Evolutionary conservation across 2,888 invertebrate species (phyloP), one percentile per base, ranked within the genome.

Genomic region (Amorpha juglandis): DNA sequence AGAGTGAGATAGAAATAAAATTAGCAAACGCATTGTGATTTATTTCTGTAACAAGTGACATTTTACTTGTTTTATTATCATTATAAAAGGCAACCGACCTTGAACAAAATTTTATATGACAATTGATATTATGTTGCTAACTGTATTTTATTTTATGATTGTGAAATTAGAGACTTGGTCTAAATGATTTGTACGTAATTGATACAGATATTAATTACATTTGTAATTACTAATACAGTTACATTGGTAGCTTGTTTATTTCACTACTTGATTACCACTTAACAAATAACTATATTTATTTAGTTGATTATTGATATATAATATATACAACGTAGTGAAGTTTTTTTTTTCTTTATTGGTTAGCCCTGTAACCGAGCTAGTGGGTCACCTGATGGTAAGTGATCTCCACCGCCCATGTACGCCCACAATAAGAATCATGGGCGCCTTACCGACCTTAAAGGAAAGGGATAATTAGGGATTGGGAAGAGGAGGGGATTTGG

Each of bases 101-200:
- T 58, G 19, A 19, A 12, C 42, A 19, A 35, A n/a, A 42, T 42
- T 11, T 55, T 42, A 16, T 42, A 42, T 42, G 58, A 58, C 19
- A 58, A 58, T 42, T 58, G 19, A 19, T 58, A 58, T 58, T 53
- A 42, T 42, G 42, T 58, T 42, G 58, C 38, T 21, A 58, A 19
- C 58, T 11, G 38, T 42, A 58, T 42, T 58, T 58, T 38, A 42
- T 58, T 58, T 58, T 58, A 58, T 16, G 35, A 38, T 58, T 58
- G 38, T 38, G 58, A 58, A 58, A 58, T 58, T 42, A 58, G 58
- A 58, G 42, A 58, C 58, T 58, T 58, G 16, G 58, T 53, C 14
- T 14, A 38, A 58, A 58, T 58, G 1, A 58, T 58, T 58, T 12
- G 3, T 7, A 19, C n/a, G 38, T 42, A 58, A 42, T 58, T 58